Conservation (phyloP, 2,888 invertebrate species). For the Isoperla grammatica region DNA sequence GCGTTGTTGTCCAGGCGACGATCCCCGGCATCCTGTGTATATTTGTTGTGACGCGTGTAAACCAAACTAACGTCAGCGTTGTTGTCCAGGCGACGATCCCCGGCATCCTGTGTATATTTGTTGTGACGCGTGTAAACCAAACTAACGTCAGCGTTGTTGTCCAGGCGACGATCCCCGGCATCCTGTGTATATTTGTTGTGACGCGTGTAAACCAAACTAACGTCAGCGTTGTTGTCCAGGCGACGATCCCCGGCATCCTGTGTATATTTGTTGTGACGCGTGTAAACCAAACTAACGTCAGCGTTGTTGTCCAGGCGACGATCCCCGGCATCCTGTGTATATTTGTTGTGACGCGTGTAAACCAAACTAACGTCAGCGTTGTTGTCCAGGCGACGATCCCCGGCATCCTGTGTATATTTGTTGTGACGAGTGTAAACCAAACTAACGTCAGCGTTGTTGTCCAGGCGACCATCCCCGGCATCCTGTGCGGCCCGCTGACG, state of each 20-base stretch:
- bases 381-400: slow-evolving; percentile 66
- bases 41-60: too few relatives aligned
- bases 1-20: slow-evolving; percentile 62
- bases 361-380: too few relatives aligned
- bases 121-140: slow-evolving; percentile 54
- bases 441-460: too few relatives aligned
- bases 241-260: slow-evolving; percentile 67
- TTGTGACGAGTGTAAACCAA: slow-evolving; percentile 54
- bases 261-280: too few relatives aligned
- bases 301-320: slow-evolving; percentile 62
- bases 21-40: slow-evolving; percentile 68
- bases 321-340: slow-evolving; percentile 68
- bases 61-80: too few relatives aligned
- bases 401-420: slow-evolving; percentile 64
- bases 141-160: too few relatives aligned
- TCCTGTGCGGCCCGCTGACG: too few relatives aligned
- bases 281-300: slow-evolving; percentile 54
- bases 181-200: too few relatives aligned
- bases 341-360: too few relatives aligned
- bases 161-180: slow-evolving; percentile 68
- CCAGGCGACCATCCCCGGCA: slow-evolving; percentile 68
- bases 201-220: slow-evolving; percentile 54
- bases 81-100: slow-evolving; percentile 66
- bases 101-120: slow-evolving; percentile 65
- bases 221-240: too few relatives aligned